Evolutionary conservation across 2,888 invertebrate genomes (phyloP).

Genomic region (Andrena chrysosceles): DNA sequence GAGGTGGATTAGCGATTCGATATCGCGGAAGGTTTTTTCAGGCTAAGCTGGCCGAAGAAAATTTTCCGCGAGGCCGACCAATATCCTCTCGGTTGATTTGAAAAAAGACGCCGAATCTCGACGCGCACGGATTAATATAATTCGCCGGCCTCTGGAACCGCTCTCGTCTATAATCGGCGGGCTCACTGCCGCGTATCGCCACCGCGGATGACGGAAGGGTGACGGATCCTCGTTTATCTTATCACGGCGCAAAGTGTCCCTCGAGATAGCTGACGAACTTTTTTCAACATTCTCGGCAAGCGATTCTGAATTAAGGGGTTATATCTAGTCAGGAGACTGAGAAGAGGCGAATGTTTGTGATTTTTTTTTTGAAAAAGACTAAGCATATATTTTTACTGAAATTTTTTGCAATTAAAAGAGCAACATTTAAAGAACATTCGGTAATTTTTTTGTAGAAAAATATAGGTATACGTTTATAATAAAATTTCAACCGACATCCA

Average conservation of each 20-base stretch:
- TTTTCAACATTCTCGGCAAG: not conserved
- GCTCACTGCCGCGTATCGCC: not conserved
- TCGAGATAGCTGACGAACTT: not conserved
- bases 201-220: not conserved
- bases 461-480: too few species aligned
- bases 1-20: constrained; percentile 74
- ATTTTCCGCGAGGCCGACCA: constrained; percentile 66
- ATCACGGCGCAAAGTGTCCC: not conserved
- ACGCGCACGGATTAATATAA: constrained; percentile 36
- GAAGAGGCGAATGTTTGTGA: too few species aligned
- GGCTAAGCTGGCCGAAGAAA: constrained; percentile 48
- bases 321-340: too few species aligned
- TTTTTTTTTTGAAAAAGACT: too few species aligned
- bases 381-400: too few species aligned
- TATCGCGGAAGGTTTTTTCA: constrained; percentile 68
- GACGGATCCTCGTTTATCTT: not conserved
- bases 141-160: constrained; percentile 2
- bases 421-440: too few species aligned
- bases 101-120: constrained; percentile 29
- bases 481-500: too few species aligned
- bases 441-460: too few species aligned
- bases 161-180: not conserved
- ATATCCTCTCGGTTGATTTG: constrained; percentile 58
- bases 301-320: too few species aligned
- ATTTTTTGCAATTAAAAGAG: too few species aligned